These are phyloP conservation scores for Erebia ligea DNA, from an alignment of 2,888 invertebrate species.

Conservation along the genomic window DNA sequence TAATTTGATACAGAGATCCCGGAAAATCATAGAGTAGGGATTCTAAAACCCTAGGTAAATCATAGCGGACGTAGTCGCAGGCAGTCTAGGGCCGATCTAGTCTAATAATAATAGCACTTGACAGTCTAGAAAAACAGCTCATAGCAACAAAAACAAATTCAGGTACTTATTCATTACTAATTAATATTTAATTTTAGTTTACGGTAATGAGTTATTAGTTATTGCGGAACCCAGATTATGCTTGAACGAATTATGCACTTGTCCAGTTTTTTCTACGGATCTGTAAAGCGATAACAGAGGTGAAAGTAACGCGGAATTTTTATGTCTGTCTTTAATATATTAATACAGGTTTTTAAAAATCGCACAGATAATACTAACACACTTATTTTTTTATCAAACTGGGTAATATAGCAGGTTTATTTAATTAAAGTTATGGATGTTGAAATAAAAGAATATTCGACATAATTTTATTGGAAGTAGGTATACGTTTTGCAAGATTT, in stretches of 20 bases:
- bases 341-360: conserved; percentile 37
- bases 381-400: conserved; percentile 13
- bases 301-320: conserved; percentile 65
- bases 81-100: no score
- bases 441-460: background rate
- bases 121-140: no score
- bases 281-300: conserved; percentile 53
- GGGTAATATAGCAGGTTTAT: background rate
- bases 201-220: no score
- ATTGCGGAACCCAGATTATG: no score
- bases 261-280: conserved; percentile 42
- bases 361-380: conserved; percentile 25
- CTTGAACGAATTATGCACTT: background rate
- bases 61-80: no score
- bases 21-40: no score
- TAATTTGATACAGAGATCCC: no score
- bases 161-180: no score
- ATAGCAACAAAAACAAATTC: no score
- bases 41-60: no score
- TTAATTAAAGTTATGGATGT: background rate
- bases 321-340: conserved; percentile 46
- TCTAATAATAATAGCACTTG: no score
- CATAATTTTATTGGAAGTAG: background rate
- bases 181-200: no score
- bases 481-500: background rate